A percentile compares a stretch with the other conserved stretches of the same genome.
Conservation (phyloP, 2,797 vertebrate genomes). For the Cottoperca gobio region DNA sequence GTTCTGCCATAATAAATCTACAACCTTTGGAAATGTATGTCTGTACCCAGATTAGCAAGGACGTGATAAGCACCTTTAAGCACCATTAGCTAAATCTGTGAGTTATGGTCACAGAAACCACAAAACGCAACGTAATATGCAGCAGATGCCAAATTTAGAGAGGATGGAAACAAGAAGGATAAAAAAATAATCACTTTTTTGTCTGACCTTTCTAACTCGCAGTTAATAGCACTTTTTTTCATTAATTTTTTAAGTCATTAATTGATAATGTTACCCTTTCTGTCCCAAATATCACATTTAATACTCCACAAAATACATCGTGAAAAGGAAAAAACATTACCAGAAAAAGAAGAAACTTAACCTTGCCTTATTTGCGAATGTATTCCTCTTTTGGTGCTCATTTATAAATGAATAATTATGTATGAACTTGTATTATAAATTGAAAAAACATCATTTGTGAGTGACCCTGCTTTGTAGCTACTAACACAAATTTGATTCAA, state of each 20-base stretch:
- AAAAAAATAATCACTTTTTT: background rate
- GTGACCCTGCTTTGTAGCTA: constrained; percentile 2
- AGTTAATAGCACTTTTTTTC: background rate
- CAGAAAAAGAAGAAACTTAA: background rate
- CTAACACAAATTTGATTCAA: constrained; percentile 33
- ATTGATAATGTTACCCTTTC: background rate
- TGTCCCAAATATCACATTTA: background rate
- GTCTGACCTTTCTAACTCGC: background rate
- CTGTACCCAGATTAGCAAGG: constrained; percentile 67
- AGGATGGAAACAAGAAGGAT: background rate
- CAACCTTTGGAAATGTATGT: constrained; percentile 65
- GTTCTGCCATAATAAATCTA: constrained; percentile 57
- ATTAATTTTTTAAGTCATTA: background rate
- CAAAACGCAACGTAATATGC: background rate
- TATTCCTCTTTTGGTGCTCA: background rate
- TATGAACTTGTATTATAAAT: constrained; percentile 1
- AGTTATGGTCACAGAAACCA: constrained; percentile 56
- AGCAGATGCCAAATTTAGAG: background rate
- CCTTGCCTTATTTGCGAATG: background rate
- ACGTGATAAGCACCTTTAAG: constrained; percentile 71
- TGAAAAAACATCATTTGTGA: constrained; percentile 16
- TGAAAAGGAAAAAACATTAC: constrained; percentile 2
- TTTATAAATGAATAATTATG: background rate
- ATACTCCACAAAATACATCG: background rate
- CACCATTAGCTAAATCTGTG: constrained; percentile 63